Base-by-base conservation (phyloP, 2,113 vertebrate species). In the Oncorhynchus masou region DNA sequence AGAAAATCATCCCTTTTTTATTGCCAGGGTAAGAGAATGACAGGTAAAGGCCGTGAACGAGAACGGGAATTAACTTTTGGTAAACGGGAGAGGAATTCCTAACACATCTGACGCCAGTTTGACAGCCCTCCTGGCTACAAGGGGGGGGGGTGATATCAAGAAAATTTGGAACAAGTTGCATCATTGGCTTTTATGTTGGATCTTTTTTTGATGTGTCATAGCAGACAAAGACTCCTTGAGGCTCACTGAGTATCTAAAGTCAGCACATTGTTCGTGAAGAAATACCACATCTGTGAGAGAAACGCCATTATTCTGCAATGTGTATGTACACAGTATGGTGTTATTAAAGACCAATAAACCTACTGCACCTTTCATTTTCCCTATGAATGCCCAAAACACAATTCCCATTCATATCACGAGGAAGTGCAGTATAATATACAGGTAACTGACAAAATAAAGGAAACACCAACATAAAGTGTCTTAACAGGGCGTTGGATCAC, bases 41-140 rank as follows among this genome's bases (percentile, higher is more conserved):
- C 85, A 90, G 86, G 79, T 87, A 86, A 83, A 78, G 77, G 78
- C 79, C 74, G 71, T 76, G 51, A 48, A 76, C 74, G 83, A 73
- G 69, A 87, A 82, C 76, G 73, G 84, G 86, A 89, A 90, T 88
- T 68, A 71, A 88, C 84, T 86, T 85, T 78, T 90, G 88, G 86
- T 86, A 86, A 86, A 79, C 71, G 29, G 73, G 70, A 68, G 74
- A 74, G 64, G 79, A 75, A 86, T 85, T 84, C 76, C 79, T 86
- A 85, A 88, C 73, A 81, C 81, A 73, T 87, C 86, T 79, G 89
- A 91, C 85, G 90, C 90, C 88, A 84, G 75, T 77, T 66, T 89
- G 83, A 90, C 85, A 85, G 83, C 81, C 68, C 85, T 85, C 75
- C 84, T 85, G 87, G 87, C 87, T 82, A 79, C 71, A 86, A 80